phyloP scores from a whole-genome alignment of 2,113 vertebrate species.

The Vimba vimba region DNA sequence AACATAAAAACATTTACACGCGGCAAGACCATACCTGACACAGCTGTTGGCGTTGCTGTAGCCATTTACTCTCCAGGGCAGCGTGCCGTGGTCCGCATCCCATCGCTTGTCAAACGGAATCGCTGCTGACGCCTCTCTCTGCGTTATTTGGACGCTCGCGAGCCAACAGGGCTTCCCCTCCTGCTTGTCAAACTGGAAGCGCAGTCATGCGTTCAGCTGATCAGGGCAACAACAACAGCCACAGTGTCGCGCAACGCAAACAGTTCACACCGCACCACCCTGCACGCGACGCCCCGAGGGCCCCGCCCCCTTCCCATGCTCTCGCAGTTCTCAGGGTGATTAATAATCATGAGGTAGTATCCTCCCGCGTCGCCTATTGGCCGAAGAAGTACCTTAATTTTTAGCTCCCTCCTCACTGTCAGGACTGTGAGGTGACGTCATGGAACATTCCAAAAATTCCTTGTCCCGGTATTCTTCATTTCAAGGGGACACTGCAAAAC shows the following conservation, averaged over 20 bases:
- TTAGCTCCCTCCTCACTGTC: constrained; percentile 56
- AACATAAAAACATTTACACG: neutral
- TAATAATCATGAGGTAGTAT: constrained; percentile 68
- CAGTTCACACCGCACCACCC: constrained; percentile 72
- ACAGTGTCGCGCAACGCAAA: constrained; percentile 49
- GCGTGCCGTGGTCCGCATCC: constrained; percentile 74
- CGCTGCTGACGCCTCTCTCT: constrained; percentile 54
- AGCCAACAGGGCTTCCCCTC: constrained; percentile 66
- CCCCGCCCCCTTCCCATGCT: constrained; percentile 67
- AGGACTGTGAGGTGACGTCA: constrained; percentile 62
- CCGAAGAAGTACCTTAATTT: constrained; percentile 43
- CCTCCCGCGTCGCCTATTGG: constrained; percentile 56
- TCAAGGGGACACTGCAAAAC: neutral
- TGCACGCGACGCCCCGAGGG: constrained; percentile 65
- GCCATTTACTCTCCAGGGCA: constrained; percentile 70
- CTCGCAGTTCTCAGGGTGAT: constrained; percentile 52
- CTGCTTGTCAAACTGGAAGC: constrained; percentile 71
- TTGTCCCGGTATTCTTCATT: constrained; percentile 49
- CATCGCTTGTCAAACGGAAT: constrained; percentile 64
- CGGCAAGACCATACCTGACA: constrained; percentile 69
- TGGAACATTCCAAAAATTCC: constrained; percentile 69
- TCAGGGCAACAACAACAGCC: constrained; percentile 76
- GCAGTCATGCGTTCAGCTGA: constrained; percentile 77
- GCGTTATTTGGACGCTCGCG: constrained; percentile 51
- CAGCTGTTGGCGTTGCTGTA: constrained; percentile 58